These are phyloP conservation scores for Euleptes europaea DNA, from an alignment of 2,113 vertebrate genomes.

Conservation along the genomic window DNA sequence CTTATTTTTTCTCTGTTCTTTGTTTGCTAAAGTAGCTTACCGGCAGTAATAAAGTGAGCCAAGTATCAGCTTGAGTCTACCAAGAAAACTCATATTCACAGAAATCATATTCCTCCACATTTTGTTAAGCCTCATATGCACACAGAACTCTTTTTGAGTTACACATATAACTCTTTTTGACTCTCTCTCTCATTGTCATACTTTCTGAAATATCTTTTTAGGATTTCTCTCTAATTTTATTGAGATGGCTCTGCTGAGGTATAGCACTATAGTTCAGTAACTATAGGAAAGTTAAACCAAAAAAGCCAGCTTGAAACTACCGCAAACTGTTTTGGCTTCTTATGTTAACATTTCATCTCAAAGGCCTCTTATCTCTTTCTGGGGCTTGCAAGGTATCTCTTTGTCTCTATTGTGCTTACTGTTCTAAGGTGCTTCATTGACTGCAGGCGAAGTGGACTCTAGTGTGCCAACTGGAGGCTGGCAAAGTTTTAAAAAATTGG, in stretches of 20 bases:
- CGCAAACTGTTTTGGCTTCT: conserved; percentile 83
- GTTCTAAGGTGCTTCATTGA: conserved; percentile 77
- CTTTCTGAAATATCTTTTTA: conserved; percentile 64
- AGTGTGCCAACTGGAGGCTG: conserved; percentile 76
- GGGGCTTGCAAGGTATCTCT: conserved; percentile 78
- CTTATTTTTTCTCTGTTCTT: conserved; percentile 65
- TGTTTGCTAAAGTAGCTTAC: conserved; percentile 77
- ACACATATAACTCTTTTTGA: not conserved
- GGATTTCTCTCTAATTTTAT: conserved; percentile 82
- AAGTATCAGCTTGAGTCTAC: conserved; percentile 71
- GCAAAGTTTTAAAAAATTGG: conserved; percentile 72
- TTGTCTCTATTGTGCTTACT: conserved; percentile 80
- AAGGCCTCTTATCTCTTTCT: conserved; percentile 79
- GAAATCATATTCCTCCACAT: conserved; percentile 77
- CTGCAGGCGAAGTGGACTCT: conserved; percentile 77
- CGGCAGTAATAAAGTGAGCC: conserved; percentile 72
- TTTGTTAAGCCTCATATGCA: conserved; percentile 78
- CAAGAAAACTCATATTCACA: conserved; percentile 77
- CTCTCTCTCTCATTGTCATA: conserved; percentile 65
- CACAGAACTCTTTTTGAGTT: conserved; percentile 7
- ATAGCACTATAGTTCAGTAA: conserved; percentile 79
- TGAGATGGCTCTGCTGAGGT: conserved; percentile 77
- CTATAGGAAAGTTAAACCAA: conserved; percentile 80
- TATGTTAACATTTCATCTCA: conserved; percentile 84
- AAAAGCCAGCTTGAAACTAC: conserved; percentile 79